phyloP scores from a whole-genome alignment of 2,888 invertebrate species.

The Agrochola litura region DNA sequence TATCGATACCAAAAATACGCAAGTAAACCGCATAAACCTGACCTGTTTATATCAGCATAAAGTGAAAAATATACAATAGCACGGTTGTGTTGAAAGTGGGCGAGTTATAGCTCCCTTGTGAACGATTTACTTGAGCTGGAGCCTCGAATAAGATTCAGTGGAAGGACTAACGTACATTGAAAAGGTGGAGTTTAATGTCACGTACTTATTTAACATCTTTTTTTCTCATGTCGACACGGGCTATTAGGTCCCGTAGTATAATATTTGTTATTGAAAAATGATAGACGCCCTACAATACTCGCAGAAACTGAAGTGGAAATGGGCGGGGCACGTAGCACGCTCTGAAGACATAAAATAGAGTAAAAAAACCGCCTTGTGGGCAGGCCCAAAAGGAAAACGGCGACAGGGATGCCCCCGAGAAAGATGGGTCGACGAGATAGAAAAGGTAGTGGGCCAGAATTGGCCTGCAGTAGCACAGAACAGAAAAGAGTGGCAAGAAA shows the following conservation, averaged over 20 bases:
- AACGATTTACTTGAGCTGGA: slow-evolving; percentile 52
- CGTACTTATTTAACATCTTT: not conserved
- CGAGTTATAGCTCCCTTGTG: slow-evolving; percentile 54
- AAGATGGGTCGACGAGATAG: too few relatives aligned
- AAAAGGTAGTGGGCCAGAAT: too few relatives aligned
- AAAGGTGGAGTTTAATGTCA: not conserved
- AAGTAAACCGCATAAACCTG: slow-evolving; percentile 29
- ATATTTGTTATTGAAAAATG: too few relatives aligned
- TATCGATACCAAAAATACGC: slow-evolving; percentile 8
- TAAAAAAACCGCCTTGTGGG: too few relatives aligned
- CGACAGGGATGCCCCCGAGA: too few relatives aligned
- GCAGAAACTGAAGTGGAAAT: too few relatives aligned
- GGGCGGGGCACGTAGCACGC: too few relatives aligned
- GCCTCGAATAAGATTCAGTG: slow-evolving; percentile 40
- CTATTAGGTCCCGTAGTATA: not conserved
- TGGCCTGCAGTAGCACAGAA: too few relatives aligned
- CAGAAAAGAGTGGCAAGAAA: too few relatives aligned
- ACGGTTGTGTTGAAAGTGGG: slow-evolving; percentile 23
- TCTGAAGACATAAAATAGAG: too few relatives aligned
- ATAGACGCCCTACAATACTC: too few relatives aligned
- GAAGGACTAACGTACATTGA: slow-evolving; percentile 23
- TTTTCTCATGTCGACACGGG: not conserved
- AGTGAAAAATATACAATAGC: slow-evolving; percentile 60
- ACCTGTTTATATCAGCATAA: slow-evolving; percentile 51
- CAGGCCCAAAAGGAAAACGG: too few relatives aligned